phyloP scores from a whole-genome alignment of 2,113 vertebrate species.

The Astur gentilis region DNA sequence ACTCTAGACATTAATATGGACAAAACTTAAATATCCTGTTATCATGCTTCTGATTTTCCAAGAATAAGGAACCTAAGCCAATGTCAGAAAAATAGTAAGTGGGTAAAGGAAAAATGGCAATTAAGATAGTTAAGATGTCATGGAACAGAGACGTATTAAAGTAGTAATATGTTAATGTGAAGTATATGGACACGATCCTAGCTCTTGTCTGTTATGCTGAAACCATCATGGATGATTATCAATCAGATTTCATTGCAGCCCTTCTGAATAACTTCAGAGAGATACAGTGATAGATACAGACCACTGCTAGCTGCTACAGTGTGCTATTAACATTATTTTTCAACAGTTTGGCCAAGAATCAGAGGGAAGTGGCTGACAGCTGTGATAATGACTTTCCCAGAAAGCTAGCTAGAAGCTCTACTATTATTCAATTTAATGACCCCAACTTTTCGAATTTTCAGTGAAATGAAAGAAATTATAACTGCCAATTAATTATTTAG shows the following conservation, averaged over 20 bases:
- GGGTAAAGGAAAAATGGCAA: neutral
- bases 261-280: neutral
- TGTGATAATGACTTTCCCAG: neutral
- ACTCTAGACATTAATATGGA: neutral
- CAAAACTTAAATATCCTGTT: neutral
- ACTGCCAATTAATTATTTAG: neutral
- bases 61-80: neutral
- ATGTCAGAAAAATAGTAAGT: neutral
- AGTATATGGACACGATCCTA: neutral
- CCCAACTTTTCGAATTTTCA: neutral
- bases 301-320: neutral
- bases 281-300: neutral
- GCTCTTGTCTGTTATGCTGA: neutral
- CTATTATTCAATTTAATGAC: neutral
- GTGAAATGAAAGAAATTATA: neutral
- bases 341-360: neutral
- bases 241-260: neutral
- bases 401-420: neutral
- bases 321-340: neutral
- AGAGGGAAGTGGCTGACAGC: neutral
- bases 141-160: neutral
- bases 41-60: neutral
- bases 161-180: neutral
- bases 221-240: neutral
- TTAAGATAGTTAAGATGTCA: neutral